Conservation (phyloP, 2,113 vertebrate genomes). For the Aramus guarauna region DNA sequence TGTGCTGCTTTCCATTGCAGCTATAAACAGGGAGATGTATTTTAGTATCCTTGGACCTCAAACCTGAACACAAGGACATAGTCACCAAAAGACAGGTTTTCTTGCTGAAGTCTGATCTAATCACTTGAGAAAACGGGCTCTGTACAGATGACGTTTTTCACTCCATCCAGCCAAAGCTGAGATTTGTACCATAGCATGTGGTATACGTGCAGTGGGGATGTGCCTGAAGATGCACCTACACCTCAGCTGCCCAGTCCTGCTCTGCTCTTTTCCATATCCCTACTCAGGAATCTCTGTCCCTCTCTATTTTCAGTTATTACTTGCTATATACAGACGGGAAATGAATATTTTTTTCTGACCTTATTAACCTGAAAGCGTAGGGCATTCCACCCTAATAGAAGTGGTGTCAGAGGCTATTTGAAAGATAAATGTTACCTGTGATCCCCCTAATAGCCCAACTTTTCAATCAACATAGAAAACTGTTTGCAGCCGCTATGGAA, state of each 20-base stretch:
- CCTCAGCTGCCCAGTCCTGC: not conserved
- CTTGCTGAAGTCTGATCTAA: not conserved
- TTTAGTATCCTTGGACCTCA: not conserved
- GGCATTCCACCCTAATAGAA: not conserved
- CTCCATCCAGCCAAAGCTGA: not conserved
- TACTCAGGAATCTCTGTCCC: not conserved
- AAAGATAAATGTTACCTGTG: not conserved
- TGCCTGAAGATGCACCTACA: not conserved
- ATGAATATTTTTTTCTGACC: not conserved
- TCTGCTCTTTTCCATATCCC: not conserved
- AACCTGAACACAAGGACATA: not conserved
- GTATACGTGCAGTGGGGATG: too few relatives aligned
- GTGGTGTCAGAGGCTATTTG: not conserved
- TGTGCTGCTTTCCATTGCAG: not conserved
- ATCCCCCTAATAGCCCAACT: not conserved
- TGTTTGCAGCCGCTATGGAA: not conserved
- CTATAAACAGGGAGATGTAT: not conserved
- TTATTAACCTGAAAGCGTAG: not conserved
- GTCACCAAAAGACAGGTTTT: not conserved
- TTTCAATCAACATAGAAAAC: not conserved
- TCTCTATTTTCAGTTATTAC: not conserved
- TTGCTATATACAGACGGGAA: not conserved
- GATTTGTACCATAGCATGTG: not conserved
- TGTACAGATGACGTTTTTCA: not conserved
- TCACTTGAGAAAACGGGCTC: not conserved